Base-by-base conservation (phyloP, 2,888 invertebrate species). In the Eustalomyia histrio region DNA sequence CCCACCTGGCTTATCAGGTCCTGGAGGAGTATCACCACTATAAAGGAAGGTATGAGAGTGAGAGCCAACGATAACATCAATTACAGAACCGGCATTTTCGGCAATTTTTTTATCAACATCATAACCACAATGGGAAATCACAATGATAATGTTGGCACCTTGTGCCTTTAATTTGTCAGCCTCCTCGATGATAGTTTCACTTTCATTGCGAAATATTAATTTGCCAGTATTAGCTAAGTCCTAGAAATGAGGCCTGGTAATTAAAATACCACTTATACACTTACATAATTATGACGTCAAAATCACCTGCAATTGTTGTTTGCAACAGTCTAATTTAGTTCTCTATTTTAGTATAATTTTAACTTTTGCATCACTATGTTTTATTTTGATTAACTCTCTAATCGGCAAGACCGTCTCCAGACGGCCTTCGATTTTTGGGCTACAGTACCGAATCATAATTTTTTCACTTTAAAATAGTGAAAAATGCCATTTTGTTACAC, bases 11-110 rank as follows among this genome's bases (percentile, higher is more conserved):
- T 64, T 91, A 82, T 94, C 93, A 0, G 93, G 93, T 18, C 93
- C 93, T 0, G 93, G 93, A 0, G 91, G 88, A 0, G 87, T 90
- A 2, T 91, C 91, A 0, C 92, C 92, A 8, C 94, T 94, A 88
- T 93, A 97, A 0, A 97, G 92, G 84, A 97, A 93, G 0, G 95
- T 94, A 88, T 97, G 95, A 0, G 95, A 94, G 88, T 97, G 97
- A 0, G 94, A 95, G 6, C 97, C 97, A n/a, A 97, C 94, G 74
- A 97, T 94, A 0, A 97, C 92, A 88, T 96, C 95, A 68, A 97
- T 92, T 39, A 93, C 93, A 0, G 93, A 92, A 2, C 94, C 92
- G 52, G 92, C 93, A 4, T 92, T 91, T 3, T 88, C 87, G 0
- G 96, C 97, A 82, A 97, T 93, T 35, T 91, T 87, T 91, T 92